These are phyloP conservation scores for Caenorhabditis briggsae DNA, from an alignment of 1,140 invertebrate genomes.

Conservation along the genomic window DNA sequence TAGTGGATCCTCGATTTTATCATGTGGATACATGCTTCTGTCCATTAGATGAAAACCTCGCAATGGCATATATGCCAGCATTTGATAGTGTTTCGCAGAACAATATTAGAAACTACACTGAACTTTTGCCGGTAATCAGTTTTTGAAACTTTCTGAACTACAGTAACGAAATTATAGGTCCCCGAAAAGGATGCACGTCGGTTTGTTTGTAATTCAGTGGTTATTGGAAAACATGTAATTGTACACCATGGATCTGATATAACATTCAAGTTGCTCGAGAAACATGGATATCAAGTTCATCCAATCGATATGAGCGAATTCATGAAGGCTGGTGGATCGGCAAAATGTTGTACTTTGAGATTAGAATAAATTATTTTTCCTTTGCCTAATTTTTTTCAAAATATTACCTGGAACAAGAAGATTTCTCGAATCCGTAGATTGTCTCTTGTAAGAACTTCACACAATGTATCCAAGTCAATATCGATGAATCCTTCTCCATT, in stretches of 20 bases:
- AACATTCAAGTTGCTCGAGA: conserved; percentile 45
- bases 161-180: conserved; percentile 66
- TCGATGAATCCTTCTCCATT: conserved; percentile 87
- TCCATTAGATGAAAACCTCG: conserved; percentile 71
- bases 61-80: conserved; percentile 75
- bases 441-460: conserved; percentile 86
- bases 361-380: conserved; percentile 48
- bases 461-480: conserved; percentile 87
- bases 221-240: conserved; percentile 75
- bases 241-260: conserved; percentile 67
- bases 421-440: conserved; percentile 87
- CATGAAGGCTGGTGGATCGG: conserved; percentile 75
- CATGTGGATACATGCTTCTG: conserved; percentile 77
- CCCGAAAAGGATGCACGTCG: conserved; percentile 69
- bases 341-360: conserved; percentile 75
- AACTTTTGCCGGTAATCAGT: conserved; percentile 25
- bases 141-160: not conserved
- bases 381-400: not conserved
- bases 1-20: conserved; percentile 69
- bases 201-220: conserved; percentile 76
- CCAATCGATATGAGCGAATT: conserved; percentile 77
- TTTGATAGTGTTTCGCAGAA: conserved; percentile 73
- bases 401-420: conserved; percentile 82
- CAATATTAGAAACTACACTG: conserved; percentile 73
- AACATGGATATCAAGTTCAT: conserved; percentile 30